A percentile compares a stretch with the other conserved stretches of the same genome.
Conservation (phyloP, 2,888 invertebrate genomes). For the Corbicula japonica region DNA sequence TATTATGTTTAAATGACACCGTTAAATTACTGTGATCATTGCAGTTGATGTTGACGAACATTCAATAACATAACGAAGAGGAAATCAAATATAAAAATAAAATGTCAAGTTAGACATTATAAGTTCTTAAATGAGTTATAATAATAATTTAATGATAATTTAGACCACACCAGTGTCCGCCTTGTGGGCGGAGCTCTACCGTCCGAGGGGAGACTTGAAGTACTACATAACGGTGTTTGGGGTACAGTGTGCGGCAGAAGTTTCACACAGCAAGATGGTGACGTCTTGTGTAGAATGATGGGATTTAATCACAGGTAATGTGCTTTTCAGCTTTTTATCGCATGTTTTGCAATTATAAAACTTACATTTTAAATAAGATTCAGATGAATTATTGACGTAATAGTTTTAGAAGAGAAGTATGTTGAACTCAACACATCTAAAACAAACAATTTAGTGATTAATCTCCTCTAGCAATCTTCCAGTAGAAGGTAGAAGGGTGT, state of each 20-base stretch:
- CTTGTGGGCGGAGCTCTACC: constrained; percentile 65
- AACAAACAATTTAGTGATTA: background rate
- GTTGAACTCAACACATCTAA: background rate
- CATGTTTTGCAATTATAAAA: background rate
- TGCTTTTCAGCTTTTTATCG: background rate
- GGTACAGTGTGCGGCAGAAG: constrained; percentile 60
- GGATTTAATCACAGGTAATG: constrained; percentile 51
- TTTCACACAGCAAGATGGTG: constrained; percentile 52
- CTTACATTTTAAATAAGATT: background rate
- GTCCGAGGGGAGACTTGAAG: constrained; percentile 66
- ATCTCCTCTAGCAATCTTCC: background rate
- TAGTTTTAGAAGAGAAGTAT: background rate
- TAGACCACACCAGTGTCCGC: constrained; percentile 58
- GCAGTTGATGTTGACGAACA: background rate
- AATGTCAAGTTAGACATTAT: background rate
- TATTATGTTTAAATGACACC: background rate
- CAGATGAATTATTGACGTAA: background rate
- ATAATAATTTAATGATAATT: no score
- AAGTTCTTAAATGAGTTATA: no score
- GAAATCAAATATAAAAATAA: background rate
- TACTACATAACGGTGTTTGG: constrained; percentile 65
- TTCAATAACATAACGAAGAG: background rate
- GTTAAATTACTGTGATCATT: background rate
- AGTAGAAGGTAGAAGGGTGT: background rate
- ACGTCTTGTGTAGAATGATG: constrained; percentile 63